phyloP scores from a whole-genome alignment of 2,888 invertebrate genomes.

The Pseudanteris insignis region DNA sequence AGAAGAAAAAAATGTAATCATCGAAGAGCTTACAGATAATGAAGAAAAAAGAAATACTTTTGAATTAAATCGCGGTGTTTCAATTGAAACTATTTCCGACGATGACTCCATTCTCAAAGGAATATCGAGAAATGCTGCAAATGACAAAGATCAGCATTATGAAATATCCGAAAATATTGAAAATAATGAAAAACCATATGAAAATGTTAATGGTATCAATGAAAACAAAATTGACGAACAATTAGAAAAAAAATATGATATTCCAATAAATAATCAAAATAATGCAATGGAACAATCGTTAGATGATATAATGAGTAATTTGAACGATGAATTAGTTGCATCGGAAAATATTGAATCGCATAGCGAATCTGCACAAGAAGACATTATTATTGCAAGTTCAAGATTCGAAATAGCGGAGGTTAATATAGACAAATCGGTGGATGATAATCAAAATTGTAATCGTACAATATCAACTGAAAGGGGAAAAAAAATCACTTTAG shows the following conservation, averaged over 20 bases:
- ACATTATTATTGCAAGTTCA: too few species aligned
- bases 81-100: slow-evolving; percentile 75
- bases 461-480: slow-evolving; percentile 6
- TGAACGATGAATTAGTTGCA: too few species aligned
- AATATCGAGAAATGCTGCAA: slow-evolving; percentile 71
- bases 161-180: slow-evolving; percentile 49
- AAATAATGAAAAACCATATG: slow-evolving; percentile 48
- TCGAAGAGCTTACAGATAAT: slow-evolving; percentile 67
- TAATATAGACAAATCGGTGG: slow-evolving; percentile 69
- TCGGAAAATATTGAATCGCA: too few species aligned
- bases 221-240: slow-evolving; percentile 46
- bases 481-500: slow-evolving; percentile 22
- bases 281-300: too few species aligned
- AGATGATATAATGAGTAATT: too few species aligned
- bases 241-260: slow-evolving; percentile 39
- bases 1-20: slow-evolving; percentile 58
- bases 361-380: too few species aligned
- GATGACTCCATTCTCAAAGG: slow-evolving; percentile 72
- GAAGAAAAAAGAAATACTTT: slow-evolving; percentile 64
- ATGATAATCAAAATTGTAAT: too few species aligned
- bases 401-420: too few species aligned
- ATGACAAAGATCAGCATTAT: slow-evolving; percentile 68
- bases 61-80: slow-evolving; percentile 69
- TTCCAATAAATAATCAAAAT: too few species aligned
- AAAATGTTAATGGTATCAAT: slow-evolving; percentile 49